phyloP scores from a whole-genome alignment of 2,113 vertebrate genomes.

The Pseudopodoces humilis region DNA sequence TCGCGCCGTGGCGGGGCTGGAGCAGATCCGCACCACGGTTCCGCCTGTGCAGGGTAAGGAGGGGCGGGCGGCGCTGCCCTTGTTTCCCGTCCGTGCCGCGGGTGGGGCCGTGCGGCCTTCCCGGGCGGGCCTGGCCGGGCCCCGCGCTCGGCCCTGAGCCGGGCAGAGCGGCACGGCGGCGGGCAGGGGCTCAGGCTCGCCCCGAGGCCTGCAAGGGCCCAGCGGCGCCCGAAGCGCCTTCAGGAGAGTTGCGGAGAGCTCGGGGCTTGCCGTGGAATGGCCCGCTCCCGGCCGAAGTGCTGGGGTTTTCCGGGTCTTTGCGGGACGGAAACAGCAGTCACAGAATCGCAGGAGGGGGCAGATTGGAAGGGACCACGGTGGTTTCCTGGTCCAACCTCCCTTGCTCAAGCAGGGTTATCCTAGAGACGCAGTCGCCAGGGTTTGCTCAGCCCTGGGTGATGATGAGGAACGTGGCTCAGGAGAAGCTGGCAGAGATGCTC shows the following conservation, averaged over 20 bases:
- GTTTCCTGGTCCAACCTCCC: background rate
- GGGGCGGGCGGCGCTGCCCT: background rate
- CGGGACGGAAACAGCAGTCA: background rate
- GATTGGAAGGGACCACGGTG: too few relatives aligned
- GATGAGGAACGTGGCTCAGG: background rate
- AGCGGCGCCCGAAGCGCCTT: background rate
- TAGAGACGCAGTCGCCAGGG: accelerated
- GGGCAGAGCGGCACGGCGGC: background rate
- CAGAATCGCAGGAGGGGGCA: background rate
- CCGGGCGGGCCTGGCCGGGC: background rate
- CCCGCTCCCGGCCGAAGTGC: background rate
- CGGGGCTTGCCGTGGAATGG: background rate
- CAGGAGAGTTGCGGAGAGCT: background rate
- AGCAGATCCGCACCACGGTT: background rate
- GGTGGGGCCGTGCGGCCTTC: background rate
- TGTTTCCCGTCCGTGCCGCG: background rate
- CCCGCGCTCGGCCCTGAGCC: background rate
- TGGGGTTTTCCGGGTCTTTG: too few relatives aligned
- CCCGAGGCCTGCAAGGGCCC: background rate
- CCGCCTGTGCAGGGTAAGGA: background rate
- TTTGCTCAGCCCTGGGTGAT: background rate
- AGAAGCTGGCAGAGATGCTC: accelerated
- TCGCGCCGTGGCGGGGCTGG: background rate
- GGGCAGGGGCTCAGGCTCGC: background rate
- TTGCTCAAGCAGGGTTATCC: background rate